Evolutionary conservation across 2,888 invertebrate species (phyloP).

Genomic region (Xylophagus ater): DNA sequence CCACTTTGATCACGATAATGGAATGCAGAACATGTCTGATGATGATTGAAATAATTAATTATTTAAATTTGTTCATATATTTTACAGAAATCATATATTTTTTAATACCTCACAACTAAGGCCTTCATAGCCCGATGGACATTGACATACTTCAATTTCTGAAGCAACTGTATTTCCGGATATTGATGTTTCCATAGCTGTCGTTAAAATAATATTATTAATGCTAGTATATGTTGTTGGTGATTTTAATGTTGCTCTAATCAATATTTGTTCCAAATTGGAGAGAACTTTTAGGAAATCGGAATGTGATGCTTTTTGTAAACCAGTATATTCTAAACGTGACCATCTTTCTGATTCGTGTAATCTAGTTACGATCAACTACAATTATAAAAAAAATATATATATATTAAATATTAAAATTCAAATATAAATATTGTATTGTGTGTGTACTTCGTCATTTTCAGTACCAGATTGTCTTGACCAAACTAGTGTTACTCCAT

Average conservation of each 20-base stretch:
- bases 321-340: slow-evolving; percentile 42
- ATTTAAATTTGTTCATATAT: too few relatives aligned
- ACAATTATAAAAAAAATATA: slow-evolving; percentile 5
- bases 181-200: slow-evolving; percentile 49
- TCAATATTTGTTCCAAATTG: slow-evolving; percentile 68
- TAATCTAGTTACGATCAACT: slow-evolving; percentile 43
- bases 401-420: background rate
- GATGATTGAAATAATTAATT: too few relatives aligned
- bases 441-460: slow-evolving; percentile 18
- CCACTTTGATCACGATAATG: slow-evolving; percentile 59
- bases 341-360: slow-evolving; percentile 61
- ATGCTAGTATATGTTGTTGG: slow-evolving; percentile 46
- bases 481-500: slow-evolving; percentile 67
- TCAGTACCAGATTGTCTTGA: slow-evolving; percentile 27
- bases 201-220: slow-evolving; percentile 77
- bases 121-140: slow-evolving; percentile 71
- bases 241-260: slow-evolving; percentile 65
- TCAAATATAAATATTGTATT: slow-evolving; percentile 4
- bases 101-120: slow-evolving; percentile 62
- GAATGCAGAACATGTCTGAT: slow-evolving; percentile 50
- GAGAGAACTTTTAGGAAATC: slow-evolving; percentile 78
- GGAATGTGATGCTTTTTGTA: slow-evolving; percentile 54
- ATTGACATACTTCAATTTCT: slow-evolving; percentile 76
- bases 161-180: slow-evolving; percentile 53
- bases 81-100: background rate